Base-by-base conservation (phyloP, 2,888 invertebrate species). In the Drosophila planitibia region DNA sequence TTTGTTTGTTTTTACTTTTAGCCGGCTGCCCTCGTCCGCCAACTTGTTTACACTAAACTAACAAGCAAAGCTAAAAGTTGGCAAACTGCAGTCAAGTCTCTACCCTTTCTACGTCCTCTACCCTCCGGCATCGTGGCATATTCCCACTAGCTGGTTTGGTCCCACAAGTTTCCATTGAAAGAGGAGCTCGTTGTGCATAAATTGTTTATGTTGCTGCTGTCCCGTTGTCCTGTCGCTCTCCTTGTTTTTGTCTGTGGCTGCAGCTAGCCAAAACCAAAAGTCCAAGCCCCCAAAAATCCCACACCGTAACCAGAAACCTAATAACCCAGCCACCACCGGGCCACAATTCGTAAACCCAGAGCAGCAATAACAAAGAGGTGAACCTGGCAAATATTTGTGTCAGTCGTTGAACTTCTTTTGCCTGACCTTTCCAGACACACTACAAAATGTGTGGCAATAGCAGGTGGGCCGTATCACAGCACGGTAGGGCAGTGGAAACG, bases 341-440 rank as follows among this genome's bases (percentile, higher is more conserved):
- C 12, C 39, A 3, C 25, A 55, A 37, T 28, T 44, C 44, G 22
- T 30, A 53, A 54, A 52, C 37, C 71, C 63, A 69, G 60, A 77
- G 67, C 81, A 66, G 68, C 60, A 79, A 83, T 76, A 75, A 75
- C 71, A 78, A 70, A 71, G 73, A 79, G 74, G 70, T 68, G 71
- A 73, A 66, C 63, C 72, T 66, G 72, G 83, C 76, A 82, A 82
- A 79, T 88, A 89, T 87, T 89, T 76, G 81, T 87, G 90, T 72
- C 86, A 89, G 85, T 89, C 90, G 88, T 85, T 89, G 86, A 87
- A 87, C 90, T 85, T 81, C 74, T 65, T 70, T 73, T 68, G 70
- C 71, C 79, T 74, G 79, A 80, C 79, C 79, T 79, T 79, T 67
- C 59, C 76, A 72, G 72, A 55, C 59, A 60, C 57, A 55, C 53